Conservation (phyloP, 2,888 invertebrate species). For the Pheosia tremula region DNA sequence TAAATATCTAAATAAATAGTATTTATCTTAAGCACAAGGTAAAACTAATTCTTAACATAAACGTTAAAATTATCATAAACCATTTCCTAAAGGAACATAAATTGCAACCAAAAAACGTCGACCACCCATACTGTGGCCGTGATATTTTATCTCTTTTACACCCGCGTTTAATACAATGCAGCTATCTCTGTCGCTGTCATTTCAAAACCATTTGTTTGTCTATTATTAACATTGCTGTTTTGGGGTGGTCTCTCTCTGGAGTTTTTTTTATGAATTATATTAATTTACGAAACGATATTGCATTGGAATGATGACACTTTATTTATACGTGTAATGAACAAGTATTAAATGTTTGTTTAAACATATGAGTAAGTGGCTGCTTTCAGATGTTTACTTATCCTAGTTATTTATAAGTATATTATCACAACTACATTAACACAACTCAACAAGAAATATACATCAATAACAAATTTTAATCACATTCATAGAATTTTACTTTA, state of each 20-base stretch:
- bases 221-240: constrained; percentile 72
- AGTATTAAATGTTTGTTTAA: neutral
- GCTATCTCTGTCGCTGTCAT: constrained; percentile 43
- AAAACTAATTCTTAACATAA: neutral
- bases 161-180: constrained; percentile 15
- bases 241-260: constrained; percentile 70
- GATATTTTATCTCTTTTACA: constrained; percentile 46
- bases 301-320: constrained; percentile 11
- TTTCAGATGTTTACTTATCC: no score
- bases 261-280: constrained; percentile 27
- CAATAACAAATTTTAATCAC: no score
- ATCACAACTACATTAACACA: no score
- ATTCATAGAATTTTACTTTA: no score
- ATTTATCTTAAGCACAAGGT: neutral
- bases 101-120: constrained; percentile 69
- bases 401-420: no score
- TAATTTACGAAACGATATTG: constrained; percentile 25
- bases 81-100: constrained; percentile 51
- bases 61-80: constrained; percentile 28
- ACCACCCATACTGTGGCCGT: constrained; percentile 71
- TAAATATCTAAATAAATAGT: neutral
- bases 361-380: no score
- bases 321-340: neutral
- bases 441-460: no score
- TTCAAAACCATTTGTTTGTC: constrained; percentile 65